A percentile compares a stretch with the other conserved stretches of the same genome.
Evolutionary conservation across 2,797 vertebrate genomes (phyloP).

Genomic region (Erpetoichthys calabaricus): DNA sequence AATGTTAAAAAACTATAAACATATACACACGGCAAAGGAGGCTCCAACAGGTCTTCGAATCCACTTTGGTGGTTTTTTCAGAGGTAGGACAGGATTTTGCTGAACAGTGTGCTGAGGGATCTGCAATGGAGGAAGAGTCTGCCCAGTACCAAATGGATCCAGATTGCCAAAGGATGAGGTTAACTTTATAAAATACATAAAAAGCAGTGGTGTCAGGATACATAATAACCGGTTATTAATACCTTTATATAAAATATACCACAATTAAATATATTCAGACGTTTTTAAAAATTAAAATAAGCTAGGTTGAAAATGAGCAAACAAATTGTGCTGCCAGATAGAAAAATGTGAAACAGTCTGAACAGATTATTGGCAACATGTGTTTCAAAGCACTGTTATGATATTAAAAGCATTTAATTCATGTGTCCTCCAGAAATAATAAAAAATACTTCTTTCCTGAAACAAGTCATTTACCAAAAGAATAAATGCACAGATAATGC

Average conservation of each 20-base stretch:
- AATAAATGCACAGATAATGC: too few relatives aligned
- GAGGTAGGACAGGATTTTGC: conserved; percentile 49
- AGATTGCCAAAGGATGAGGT: conserved; percentile 83
- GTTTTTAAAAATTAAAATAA: neutral
- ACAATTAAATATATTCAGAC: too few relatives aligned
- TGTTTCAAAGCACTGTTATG: too few relatives aligned
- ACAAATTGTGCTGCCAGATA: too few relatives aligned
- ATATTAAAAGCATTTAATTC: too few relatives aligned
- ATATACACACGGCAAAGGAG: conserved; percentile 71
- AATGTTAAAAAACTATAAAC: too few relatives aligned
- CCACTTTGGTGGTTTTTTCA: conserved; percentile 95
- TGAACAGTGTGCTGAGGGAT: conserved; percentile 56
- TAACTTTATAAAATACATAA: conserved; percentile 46
- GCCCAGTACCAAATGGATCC: conserved; percentile 86
- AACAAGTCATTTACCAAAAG: too few relatives aligned
- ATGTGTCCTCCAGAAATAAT: too few relatives aligned
- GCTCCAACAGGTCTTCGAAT: conserved; percentile 81
- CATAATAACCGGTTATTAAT: neutral
- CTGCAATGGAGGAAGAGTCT: conserved; percentile 74
- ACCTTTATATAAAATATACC: neutral
- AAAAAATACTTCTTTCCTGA: too few relatives aligned
- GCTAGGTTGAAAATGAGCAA: too few relatives aligned
- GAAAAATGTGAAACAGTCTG: too few relatives aligned
- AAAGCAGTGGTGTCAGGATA: neutral
- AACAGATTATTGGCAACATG: too few relatives aligned